phyloP scores from a whole-genome alignment of 2,797 vertebrate species.

The Mormyrops attenuatus region DNA sequence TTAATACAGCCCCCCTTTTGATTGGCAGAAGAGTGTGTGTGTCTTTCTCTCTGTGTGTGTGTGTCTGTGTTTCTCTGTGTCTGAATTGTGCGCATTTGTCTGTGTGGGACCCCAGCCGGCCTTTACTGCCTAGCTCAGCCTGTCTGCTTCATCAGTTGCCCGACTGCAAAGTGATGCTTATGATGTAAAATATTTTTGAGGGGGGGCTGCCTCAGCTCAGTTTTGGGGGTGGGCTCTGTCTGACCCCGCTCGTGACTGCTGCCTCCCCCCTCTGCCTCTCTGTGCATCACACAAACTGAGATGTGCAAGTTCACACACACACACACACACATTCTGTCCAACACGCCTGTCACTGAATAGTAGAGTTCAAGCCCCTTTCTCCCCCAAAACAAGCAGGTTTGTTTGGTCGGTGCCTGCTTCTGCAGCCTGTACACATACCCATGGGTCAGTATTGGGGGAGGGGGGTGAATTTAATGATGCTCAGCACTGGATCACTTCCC shows the following conservation, averaged over 20 bases:
- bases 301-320: background rate
- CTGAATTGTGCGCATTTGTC: background rate
- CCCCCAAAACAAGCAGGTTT: background rate
- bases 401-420: background rate
- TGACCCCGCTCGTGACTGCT: background rate
- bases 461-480: background rate
- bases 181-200: background rate
- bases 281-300: background rate
- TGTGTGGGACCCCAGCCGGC: background rate
- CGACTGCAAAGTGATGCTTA: background rate
- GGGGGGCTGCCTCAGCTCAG: background rate
- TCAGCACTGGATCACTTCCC: background rate
- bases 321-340: background rate
- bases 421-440: background rate
- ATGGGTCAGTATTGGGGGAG: background rate
- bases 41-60: no score
- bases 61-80: background rate
- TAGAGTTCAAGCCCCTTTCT: background rate
- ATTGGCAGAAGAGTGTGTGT: background rate
- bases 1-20: background rate
- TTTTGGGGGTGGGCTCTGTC: background rate
- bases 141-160: background rate
- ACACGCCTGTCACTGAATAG: background rate
- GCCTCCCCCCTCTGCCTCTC: background rate
- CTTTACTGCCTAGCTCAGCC: background rate